These are phyloP conservation scores for Phrynosoma blainvillii DNA, from an alignment of 2,113 vertebrate species.

Conservation along the genomic window DNA sequence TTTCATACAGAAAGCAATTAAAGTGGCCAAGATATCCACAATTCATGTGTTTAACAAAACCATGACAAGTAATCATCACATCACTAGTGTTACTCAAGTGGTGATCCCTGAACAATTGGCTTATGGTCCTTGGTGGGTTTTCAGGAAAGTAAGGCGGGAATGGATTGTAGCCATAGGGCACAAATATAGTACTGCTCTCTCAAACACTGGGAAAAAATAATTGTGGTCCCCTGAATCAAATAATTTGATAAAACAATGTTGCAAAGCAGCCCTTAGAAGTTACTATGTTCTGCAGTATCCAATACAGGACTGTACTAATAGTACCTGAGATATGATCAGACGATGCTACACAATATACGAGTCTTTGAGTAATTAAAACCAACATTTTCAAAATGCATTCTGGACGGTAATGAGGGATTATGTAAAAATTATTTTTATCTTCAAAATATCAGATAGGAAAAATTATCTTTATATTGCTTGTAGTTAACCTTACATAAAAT, in stretches of 20 bases:
- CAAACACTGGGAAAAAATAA: no score
- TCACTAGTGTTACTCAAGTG: no score
- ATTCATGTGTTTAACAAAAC: no score
- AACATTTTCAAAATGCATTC: slow-evolving; percentile 60
- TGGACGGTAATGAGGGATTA: slow-evolving; percentile 57
- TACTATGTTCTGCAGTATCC: slow-evolving; percentile 45
- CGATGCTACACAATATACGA: slow-evolving; percentile 51
- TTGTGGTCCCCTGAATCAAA: no score
- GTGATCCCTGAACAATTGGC: no score
- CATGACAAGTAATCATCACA: no score
- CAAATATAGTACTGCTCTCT: no score
- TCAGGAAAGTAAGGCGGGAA: no score
- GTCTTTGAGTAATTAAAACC: slow-evolving; percentile 61
- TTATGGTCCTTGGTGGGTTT: no score
- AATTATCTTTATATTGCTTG: slow-evolving; percentile 58
- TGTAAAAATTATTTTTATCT: slow-evolving; percentile 66
- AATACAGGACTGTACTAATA: slow-evolving; percentile 47
- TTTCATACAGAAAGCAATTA: no score
- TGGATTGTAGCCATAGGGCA: no score
- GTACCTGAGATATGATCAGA: slow-evolving; percentile 51
- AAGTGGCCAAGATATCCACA: no score
- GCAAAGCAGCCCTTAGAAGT: neutral
- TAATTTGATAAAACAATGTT: neutral
- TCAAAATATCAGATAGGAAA: slow-evolving; percentile 62
- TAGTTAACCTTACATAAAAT: slow-evolving; percentile 57